Conservation (phyloP, 2,113 vertebrate genomes). For the Lathamus discolor region DNA sequence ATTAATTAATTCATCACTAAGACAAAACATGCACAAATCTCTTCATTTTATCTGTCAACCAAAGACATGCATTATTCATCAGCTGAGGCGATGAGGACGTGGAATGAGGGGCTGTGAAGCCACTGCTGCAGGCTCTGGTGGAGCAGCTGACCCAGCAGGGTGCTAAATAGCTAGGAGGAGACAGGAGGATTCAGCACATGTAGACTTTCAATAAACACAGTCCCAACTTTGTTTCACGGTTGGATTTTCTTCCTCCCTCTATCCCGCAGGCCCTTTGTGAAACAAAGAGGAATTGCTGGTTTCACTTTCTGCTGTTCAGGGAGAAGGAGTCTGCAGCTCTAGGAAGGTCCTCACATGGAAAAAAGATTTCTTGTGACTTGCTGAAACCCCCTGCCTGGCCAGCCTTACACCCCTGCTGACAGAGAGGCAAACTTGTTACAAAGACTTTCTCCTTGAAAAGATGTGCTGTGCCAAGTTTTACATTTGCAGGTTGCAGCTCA, state of each 20-base stretch:
- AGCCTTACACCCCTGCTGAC: not conserved
- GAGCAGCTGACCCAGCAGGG: constrained; percentile 45
- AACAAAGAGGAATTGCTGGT: not conserved
- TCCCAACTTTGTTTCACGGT: not conserved
- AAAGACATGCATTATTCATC: constrained; percentile 67
- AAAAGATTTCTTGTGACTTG: not conserved
- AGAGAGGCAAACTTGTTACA: not conserved
- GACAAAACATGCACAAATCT: constrained; percentile 70
- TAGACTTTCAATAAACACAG: not conserved
- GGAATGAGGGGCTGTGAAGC: constrained; percentile 52
- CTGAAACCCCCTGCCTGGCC: not conserved
- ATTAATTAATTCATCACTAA: constrained; percentile 71
- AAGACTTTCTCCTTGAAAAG: constrained; percentile 2
- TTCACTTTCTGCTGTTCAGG: not conserved
- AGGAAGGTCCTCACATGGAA: not conserved
- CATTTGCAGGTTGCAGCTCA: constrained; percentile 14
- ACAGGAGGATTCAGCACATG: not conserved
- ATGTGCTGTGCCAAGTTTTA: not conserved
- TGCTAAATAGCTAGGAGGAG: not conserved
- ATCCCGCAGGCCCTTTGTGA: not conserved
- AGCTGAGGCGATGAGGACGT: constrained; percentile 33
- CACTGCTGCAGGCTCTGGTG: not conserved
- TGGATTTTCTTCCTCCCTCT: not conserved
- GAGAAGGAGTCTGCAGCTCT: not conserved
- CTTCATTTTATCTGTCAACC: constrained; percentile 71